Evolutionary conservation across 53 echinoderm and acorn worm species (phyloP).

Genomic region (Arbacia lixula): DNA sequence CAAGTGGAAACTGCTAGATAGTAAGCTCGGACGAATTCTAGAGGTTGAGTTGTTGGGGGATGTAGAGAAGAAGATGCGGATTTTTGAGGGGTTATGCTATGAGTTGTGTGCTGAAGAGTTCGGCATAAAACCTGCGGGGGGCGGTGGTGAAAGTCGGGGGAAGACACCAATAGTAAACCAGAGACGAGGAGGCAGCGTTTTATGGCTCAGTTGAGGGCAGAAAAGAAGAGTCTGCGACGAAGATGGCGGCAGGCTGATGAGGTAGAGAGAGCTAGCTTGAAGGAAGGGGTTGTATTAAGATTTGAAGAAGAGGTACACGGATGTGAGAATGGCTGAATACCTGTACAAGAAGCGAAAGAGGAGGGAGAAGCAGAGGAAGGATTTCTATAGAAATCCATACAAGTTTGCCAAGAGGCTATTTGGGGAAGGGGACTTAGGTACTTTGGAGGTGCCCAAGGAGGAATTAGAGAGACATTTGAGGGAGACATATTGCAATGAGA

Average conservation of each 20-base stretch:
- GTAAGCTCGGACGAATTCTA: background rate
- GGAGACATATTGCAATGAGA: conserved; percentile 20
- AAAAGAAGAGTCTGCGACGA: conserved; percentile 22
- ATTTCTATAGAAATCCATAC: conserved; percentile 26
- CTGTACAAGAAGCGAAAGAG: conserved; percentile 11
- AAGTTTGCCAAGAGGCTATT: too few relatives aligned
- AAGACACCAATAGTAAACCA: background rate
- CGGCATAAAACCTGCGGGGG: conserved; percentile 1
- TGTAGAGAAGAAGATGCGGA: conserved; percentile 17
- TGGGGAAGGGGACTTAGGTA: conserved; percentile 18
- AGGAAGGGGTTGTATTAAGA: conserved; percentile 25
- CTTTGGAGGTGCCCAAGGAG: conserved; percentile 32
- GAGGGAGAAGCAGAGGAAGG: background rate
- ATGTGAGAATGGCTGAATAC: conserved; percentile 26
- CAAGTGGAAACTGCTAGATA: conserved; percentile 14
- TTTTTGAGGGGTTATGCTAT: conserved; percentile 3
- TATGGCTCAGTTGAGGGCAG: conserved; percentile 41
- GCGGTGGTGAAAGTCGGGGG: background rate
- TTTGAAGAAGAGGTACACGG: conserved; percentile 35
- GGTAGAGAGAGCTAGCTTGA: conserved; percentile 17
- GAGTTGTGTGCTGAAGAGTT: conserved; percentile 6
- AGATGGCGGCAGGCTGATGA: conserved; percentile 36
- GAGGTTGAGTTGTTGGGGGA: conserved; percentile 9
- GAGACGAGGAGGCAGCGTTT: conserved; percentile 27
- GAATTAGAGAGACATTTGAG: conserved; percentile 38